phyloP scores from a whole-genome alignment of 1,140 invertebrate species.

The Bombus consobrinus region DNA sequence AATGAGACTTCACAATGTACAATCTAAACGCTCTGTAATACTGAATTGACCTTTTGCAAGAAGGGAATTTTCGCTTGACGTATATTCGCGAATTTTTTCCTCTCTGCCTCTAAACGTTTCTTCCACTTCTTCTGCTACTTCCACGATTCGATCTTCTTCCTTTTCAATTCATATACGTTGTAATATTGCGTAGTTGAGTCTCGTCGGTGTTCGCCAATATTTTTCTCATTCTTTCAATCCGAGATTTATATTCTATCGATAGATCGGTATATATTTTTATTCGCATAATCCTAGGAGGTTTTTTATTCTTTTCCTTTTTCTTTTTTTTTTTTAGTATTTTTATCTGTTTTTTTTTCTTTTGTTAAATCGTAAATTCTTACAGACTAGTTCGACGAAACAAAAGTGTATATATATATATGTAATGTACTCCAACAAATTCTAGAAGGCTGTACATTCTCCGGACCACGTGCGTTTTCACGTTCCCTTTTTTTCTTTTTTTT shows the following conservation, averaged over 20 bases:
- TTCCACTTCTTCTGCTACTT: neutral
- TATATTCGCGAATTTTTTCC: neutral
- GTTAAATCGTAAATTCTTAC: constrained; percentile 35
- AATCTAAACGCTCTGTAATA: constrained; percentile 34
- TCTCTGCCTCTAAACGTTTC: neutral
- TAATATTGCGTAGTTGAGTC: constrained; percentile 33
- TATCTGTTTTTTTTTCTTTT: neutral
- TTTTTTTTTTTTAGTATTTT: neutral
- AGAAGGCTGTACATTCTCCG: constrained; percentile 16
- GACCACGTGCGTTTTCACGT: constrained; percentile 3
- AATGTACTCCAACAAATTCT: constrained; percentile 18
- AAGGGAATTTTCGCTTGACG: constrained; percentile 11
- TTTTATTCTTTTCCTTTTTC: neutral
- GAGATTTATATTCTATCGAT: constrained; percentile 25
- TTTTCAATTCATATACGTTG: neutral
- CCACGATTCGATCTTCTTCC: neutral
- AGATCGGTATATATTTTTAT: constrained; percentile 1
- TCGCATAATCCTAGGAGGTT: constrained; percentile 15
- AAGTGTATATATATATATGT: constrained; percentile 5
- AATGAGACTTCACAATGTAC: constrained; percentile 30
- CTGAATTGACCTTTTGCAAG: constrained; percentile 33
- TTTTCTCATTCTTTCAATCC: neutral
- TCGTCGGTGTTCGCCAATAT: constrained; percentile 20
- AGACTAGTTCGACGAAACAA: constrained; percentile 34
- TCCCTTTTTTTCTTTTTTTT: neutral